phyloP scores from a whole-genome alignment of 2,113 vertebrate genomes.

The Fulmarus glacialis region DNA sequence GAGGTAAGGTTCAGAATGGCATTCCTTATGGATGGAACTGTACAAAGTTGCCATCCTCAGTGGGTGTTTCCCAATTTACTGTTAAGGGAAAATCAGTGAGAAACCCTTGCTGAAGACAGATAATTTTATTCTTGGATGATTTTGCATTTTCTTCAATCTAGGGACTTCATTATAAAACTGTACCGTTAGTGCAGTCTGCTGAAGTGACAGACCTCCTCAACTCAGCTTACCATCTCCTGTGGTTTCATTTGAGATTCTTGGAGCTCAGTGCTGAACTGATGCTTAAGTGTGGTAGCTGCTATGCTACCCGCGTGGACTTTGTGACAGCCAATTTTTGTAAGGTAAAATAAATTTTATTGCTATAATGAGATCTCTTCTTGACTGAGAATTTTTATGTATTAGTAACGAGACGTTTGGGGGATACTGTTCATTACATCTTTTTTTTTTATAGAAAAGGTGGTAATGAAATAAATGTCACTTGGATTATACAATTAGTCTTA shows the following conservation, averaged over 20 bases:
- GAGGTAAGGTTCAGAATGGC: neutral
- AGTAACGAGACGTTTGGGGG: rapidly evolving
- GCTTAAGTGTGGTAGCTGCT: neutral
- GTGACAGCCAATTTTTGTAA: neutral
- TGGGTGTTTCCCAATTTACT: neutral
- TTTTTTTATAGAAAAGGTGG: neutral
- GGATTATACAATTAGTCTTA: neutral
- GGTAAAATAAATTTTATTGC: neutral
- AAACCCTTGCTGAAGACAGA: neutral
- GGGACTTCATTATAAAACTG: neutral
- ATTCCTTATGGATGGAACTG: neutral
- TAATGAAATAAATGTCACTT: neutral
- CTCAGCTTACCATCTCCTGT: neutral
- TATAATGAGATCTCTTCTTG: neutral
- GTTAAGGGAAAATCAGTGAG: neutral
- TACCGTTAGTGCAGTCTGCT: rapidly evolving
- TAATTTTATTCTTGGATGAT: neutral
- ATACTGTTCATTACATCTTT: neutral
- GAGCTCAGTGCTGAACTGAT: neutral
- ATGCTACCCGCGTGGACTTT: neutral
- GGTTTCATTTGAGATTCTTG: neutral
- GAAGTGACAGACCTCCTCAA: neutral
- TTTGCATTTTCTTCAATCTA: neutral
- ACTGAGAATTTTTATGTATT: neutral
- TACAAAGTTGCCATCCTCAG: neutral